Base-by-base conservation (phyloP, 92 coral and sea anemone species). In the Siderastrea radians region DNA sequence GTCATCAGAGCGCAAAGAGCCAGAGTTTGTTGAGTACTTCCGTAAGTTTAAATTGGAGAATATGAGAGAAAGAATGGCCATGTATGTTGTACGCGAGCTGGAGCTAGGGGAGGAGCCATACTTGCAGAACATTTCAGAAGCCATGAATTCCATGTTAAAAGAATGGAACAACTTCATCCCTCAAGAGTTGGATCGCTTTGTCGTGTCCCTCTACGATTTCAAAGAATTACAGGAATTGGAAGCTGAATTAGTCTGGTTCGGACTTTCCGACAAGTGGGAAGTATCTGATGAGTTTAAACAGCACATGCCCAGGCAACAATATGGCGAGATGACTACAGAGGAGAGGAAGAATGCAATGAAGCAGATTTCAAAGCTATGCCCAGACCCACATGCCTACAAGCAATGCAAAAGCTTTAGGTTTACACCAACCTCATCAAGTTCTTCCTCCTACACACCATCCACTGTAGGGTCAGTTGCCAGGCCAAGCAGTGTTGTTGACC, bases 311-410 rank as follows among this genome's bases (percentile, higher is more conserved):
- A 52, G 82, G 26, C 57, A 77, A 71, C 60, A 80, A 15, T 78
- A 81, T 84, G 87, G 84, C 46, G 87, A 89, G 75, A 82, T 89
- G 88, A 64, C 89, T 3, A 76, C 50, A 78, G 92, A 89, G 48
- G 88, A 89, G 73, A 89, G 92, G 79, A 63, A 69, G 64, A 72
- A 68, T 70, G 92, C 68, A 83, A 74, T 89, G 84, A 77, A 77
- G 81, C 82, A 77, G 63, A 66, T 84, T 26, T 74, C 83, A 50
- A 89, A 89, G 92, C 87, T 77, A 17, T 83, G 89, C 78, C 89
- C 92, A 78, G 92, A 89, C 77, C 78, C 92, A 69, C 58, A 76
- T 16, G 80, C 92, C 72, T 89, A 89, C 83, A 84, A 83, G 72
- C 58, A 83, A 74, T 84, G 92, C 84, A 77, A 60, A 83, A 82